phyloP scores from a whole-genome alignment of 2,888 invertebrate genomes.

The Ichneumoninae sp. region DNA sequence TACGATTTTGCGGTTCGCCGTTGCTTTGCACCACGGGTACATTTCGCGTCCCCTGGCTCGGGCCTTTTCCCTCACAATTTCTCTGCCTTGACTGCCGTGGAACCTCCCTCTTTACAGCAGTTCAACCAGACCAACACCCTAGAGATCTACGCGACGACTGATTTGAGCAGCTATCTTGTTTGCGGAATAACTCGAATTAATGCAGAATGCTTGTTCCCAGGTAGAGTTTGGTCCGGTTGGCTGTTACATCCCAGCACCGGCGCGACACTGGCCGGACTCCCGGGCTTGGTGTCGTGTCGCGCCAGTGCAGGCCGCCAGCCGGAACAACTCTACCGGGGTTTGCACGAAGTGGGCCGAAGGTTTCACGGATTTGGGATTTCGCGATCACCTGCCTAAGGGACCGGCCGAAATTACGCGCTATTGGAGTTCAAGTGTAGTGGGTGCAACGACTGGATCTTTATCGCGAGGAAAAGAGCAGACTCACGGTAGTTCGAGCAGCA shows the following conservation, averaged over 20 bases:
- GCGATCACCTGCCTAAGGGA: neutral
- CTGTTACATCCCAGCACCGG: neutral
- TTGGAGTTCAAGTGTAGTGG: neutral
- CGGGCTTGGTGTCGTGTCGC: neutral
- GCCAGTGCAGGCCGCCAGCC: too few relatives aligned
- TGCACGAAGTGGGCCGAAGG: neutral
- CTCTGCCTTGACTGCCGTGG: neutral
- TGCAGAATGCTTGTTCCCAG: neutral
- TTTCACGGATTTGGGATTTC: neutral
- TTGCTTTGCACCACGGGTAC: constrained; percentile 11
- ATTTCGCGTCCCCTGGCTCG: neutral
- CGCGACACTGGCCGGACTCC: neutral
- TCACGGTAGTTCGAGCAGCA: neutral
- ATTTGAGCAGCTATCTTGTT: neutral
- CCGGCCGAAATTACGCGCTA: neutral
- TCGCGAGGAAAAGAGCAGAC: neutral
- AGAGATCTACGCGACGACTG: neutral
- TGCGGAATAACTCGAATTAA: neutral
- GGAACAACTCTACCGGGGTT: neutral
- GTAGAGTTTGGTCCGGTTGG: neutral
- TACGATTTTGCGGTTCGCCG: constrained; percentile 32
- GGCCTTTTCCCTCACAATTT: constrained; percentile 18
- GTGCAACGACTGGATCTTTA: neutral
- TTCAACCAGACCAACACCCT: neutral
- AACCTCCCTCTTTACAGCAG: neutral